A percentile compares a stretch with the other conserved stretches of the same genome.
These are phyloP conservation scores for Salvelinus fontinalis DNA, from an alignment of 2,113 vertebrate genomes.

Conservation along the genomic window DNA sequence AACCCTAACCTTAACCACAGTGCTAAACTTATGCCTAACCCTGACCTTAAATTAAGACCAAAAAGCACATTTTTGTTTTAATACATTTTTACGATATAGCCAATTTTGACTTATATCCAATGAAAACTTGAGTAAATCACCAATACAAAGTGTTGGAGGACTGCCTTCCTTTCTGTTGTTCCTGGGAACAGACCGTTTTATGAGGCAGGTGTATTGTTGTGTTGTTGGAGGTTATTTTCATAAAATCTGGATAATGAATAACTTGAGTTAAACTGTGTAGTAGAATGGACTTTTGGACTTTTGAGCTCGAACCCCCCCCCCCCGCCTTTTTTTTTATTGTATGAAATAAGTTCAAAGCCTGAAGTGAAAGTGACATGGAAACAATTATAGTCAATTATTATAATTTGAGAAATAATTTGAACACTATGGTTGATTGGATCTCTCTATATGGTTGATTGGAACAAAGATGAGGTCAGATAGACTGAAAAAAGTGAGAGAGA, in stretches of 20 bases:
- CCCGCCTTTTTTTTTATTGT: conserved; percentile 27
- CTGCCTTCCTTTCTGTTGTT: too few relatives aligned
- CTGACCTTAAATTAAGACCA: too few relatives aligned
- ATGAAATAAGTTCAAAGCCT: conserved; percentile 28
- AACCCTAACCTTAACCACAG: too few relatives aligned
- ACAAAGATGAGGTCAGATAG: conserved; percentile 55
- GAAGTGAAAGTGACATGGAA: conserved; percentile 67
- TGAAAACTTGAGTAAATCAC: not conserved
- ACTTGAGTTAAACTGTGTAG: not conserved
- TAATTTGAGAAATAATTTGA: conserved; percentile 69
- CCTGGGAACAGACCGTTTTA: too few relatives aligned
- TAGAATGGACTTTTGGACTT: too few relatives aligned
- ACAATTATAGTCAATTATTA: conserved; percentile 66
- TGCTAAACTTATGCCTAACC: too few relatives aligned
- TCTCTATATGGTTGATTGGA: conserved; percentile 44
- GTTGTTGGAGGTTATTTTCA: not conserved
- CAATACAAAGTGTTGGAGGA: not conserved
- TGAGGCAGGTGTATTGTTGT: not conserved
- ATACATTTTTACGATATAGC: too few relatives aligned
- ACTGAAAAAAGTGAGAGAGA: conserved; percentile 36
- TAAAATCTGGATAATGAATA: not conserved
- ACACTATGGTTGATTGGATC: conserved; percentile 59
- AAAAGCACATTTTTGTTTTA: too few relatives aligned
- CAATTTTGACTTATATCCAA: not conserved
- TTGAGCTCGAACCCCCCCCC: not conserved